Evolutionary conservation across 2,113 vertebrate species (phyloP), one percentile per base, ranked within the genome.

Genomic region (Pluvianellus socialis): DNA sequence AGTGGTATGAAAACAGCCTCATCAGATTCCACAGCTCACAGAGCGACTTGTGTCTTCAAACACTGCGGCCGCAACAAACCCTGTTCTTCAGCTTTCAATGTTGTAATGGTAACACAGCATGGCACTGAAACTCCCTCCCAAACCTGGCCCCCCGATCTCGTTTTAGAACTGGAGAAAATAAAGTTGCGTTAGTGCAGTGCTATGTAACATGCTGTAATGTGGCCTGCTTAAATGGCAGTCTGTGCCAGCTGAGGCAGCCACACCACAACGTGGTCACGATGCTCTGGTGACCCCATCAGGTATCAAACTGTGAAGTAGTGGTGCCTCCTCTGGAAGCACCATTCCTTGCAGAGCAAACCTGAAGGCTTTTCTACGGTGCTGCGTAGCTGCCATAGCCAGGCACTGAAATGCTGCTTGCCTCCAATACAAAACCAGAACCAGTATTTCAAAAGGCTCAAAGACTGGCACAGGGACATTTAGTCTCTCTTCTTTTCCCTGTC

Each of bases 211-310:
- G 27, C 32, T 72, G 2, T n/a, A n/a, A 55, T 0, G 5, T 0
- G 56, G 44, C 20, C 76, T 56, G 77, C 49, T 59, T n/a, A 75
- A 74, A 38, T 33, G 3, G 4, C 74, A 79, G 66, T 5, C 40
- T 33, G 61, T 44, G 59, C 40, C 62, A 68, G 83, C 56, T 49
- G 50, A 76, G 79, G 50, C 52, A 61, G 58, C 45, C 4, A 4
- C 53, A 17, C 62, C 2, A 2, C 27, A 28, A 24, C 0, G 0
- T 32, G 91, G 45, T 45, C 52, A 38, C 0, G 0, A 40, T 21
- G 82, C 66, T 87, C 40, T 38, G 33, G 38, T 49, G 70, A 62
- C 47, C 28, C 77, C 71, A 32, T 4, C n/a, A 38, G 40, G 15
- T 19, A 90, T 1, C 72, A 26, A 32, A 70, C 32, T 15, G 28